Evolutionary conservation across 2,113 vertebrate species (phyloP).

Genomic region (Carassius carassius): DNA sequence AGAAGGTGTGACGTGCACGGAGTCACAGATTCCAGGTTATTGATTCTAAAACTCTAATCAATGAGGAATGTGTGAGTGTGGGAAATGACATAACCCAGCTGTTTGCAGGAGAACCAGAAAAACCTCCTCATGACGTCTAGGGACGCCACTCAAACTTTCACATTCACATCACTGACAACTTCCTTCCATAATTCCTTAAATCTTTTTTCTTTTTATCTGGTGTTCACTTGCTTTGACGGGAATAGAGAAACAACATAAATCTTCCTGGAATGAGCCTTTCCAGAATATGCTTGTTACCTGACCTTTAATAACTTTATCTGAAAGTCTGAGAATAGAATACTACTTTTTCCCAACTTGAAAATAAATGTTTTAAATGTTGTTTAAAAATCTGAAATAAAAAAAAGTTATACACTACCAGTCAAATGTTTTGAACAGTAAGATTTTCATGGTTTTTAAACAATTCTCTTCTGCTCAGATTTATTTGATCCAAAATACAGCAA

Average conservation of each 20-base stretch:
- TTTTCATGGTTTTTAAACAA: too few relatives aligned
- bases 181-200: not conserved
- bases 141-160: not conserved
- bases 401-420: not conserved
- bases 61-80: slow-evolving; percentile 44
- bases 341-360: not conserved
- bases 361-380: not conserved
- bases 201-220: not conserved
- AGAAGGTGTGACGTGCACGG: slow-evolving; percentile 7
- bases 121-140: not conserved
- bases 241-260: not conserved
- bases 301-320: not conserved
- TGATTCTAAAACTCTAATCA: not conserved
- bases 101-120: not conserved
- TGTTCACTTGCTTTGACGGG: not conserved
- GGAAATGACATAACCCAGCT: slow-evolving; percentile 55
- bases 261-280: not conserved
- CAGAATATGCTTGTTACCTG: not conserved
- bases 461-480: too few relatives aligned
- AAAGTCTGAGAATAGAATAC: not conserved
- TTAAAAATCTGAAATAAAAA: not conserved
- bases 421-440: too few relatives aligned
- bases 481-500: too few relatives aligned
- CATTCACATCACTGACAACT: not conserved
- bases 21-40: not conserved